Conservation (phyloP, 92 coral and sea anemone species). For the Phenganax subtilis region DNA sequence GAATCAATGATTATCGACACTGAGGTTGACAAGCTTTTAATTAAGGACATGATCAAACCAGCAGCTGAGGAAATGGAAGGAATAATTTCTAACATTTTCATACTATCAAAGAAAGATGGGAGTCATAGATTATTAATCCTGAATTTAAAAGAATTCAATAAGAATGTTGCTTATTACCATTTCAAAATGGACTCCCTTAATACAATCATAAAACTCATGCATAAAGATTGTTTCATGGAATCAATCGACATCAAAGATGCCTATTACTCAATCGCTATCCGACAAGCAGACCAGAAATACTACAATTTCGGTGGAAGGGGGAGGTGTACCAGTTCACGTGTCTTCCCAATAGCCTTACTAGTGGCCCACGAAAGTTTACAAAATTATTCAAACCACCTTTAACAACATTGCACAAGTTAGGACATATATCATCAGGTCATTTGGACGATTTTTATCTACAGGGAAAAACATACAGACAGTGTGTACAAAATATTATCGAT, state of each 20-base stretch:
- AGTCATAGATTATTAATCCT: slow-evolving; percentile 5
- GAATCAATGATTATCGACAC: not conserved
- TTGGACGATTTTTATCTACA: slow-evolving; percentile 46
- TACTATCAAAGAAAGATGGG: slow-evolving; percentile 17
- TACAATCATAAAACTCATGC: slow-evolving; percentile 31
- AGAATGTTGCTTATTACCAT: slow-evolving; percentile 10
- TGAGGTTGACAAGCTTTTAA: not conserved
- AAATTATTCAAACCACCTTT: slow-evolving; percentile 43
- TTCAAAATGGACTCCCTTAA: slow-evolving; percentile 44
- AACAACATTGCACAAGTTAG: slow-evolving; percentile 37
- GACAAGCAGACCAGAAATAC: slow-evolving; percentile 28
- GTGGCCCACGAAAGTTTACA: slow-evolving; percentile 38
- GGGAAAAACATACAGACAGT: slow-evolving; percentile 30
- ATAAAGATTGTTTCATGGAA: slow-evolving; percentile 44
- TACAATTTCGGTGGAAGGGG: slow-evolving; percentile 1
- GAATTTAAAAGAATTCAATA: slow-evolving; percentile 17
- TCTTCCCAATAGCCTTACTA: slow-evolving; percentile 21
- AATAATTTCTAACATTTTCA: slow-evolving; percentile 11
- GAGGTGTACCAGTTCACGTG: slow-evolving; percentile 2
- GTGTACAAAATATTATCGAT: slow-evolving; percentile 34
- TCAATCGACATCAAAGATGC: slow-evolving; percentile 27
- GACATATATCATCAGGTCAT: slow-evolving; percentile 46
- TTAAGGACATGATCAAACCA: not conserved
- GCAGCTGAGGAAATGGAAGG: not conserved
- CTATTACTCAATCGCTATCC: slow-evolving; percentile 21